Conservation (phyloP, 2,888 invertebrate species). For the Stomorhina lunata region DNA sequence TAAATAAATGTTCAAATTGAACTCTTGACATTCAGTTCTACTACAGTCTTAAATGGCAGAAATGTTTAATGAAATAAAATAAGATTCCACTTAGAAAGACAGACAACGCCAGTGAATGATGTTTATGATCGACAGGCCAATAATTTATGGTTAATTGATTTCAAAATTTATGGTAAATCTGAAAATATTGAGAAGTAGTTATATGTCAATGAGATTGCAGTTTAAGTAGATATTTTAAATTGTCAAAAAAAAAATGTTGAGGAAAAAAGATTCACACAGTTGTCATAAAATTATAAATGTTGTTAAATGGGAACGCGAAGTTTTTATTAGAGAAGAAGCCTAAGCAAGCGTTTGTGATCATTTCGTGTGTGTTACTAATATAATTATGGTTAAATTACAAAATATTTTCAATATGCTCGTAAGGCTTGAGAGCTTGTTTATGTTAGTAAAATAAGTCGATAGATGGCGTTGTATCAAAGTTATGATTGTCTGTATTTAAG, state of each 20-base stretch:
- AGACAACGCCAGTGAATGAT: constrained; percentile 15
- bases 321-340: too few species aligned
- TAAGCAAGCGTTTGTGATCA: too few species aligned
- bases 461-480: too few species aligned
- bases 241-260: not conserved
- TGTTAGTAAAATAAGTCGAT: too few species aligned
- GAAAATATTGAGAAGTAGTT: not conserved
- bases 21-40: constrained; percentile 40
- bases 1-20: constrained; percentile 28
- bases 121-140: constrained; percentile 42
- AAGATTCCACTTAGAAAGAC: not conserved
- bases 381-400: too few species aligned
- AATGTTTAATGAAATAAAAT: not conserved
- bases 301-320: not conserved
- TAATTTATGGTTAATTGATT: constrained; percentile 52
- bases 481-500: too few species aligned
- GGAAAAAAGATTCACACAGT: constrained; percentile 38
- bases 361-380: too few species aligned
- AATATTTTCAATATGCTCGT: too few species aligned
- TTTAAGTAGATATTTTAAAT: too few species aligned
- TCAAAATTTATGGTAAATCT: constrained; percentile 9
- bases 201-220: not conserved
- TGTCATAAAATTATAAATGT: not conserved
- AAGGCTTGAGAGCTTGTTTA: too few species aligned
- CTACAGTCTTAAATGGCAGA: constrained; percentile 15